Base-by-base conservation (phyloP, 2,888 invertebrate species). In the Sacculina carcini region DNA sequence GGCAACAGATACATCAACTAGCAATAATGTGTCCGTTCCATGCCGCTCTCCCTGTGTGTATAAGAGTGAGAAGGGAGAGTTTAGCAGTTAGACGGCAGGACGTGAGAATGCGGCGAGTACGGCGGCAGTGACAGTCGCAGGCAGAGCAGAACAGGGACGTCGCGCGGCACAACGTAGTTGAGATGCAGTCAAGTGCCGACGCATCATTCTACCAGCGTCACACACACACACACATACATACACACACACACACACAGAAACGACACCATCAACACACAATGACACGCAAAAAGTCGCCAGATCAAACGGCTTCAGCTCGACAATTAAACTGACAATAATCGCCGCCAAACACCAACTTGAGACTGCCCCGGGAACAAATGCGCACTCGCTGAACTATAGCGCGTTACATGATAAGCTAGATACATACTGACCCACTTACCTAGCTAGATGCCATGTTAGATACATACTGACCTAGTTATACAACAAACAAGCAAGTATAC, bases 191-290 rank as follows among this genome's bases (percentile, higher is more conserved):
- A n/a, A 9, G 16, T 44, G 26, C 3, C 23, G n/a, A 44, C 14
- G 10, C 14, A 19, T 42, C 14, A 9, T 24, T 28, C 24, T 26
- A 40, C 9, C n/a, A 10, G 16, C 10, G 9, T 14, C 12, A 47
- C 28, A 47, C 26, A 47, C 48, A 21, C 28, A 47, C 48, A 47
- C 26, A 47, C 26, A 26, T 5, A 28, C 47, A 47, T 32, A 47
- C 47, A 47, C 47, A 47, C 28, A 28, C 47, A 47, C 47, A 47
- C 47, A 28, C 47, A 28, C 28, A 28, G 6, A 47, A 29, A 47
- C 28, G 10, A 6, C 28, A 29, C 9, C 28, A 47, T 32, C 28
- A 29, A 47, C 28, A 47, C 31, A 42, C 44, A 42, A 23, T 21
- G 21, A 14, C 7, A 21, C 44, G 10, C 6, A 19, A 10, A 24